phyloP scores from a whole-genome alignment of 2,888 invertebrate genomes.

The Nemoura dubitans region DNA sequence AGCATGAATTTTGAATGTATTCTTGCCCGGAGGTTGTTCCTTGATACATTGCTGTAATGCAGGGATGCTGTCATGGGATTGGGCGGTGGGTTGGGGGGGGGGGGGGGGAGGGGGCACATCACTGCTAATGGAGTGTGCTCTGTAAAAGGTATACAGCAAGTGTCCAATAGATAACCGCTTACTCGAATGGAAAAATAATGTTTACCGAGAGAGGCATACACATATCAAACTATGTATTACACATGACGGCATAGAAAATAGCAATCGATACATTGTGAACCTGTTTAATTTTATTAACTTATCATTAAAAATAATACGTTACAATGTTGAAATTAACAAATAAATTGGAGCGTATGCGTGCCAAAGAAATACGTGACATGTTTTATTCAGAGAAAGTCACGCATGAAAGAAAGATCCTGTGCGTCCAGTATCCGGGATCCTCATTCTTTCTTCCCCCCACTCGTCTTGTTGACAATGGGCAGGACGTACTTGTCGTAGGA shows the following conservation, averaged over 20 bases:
- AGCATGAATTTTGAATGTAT: no score
- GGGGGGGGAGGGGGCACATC: no score
- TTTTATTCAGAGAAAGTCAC: not conserved
- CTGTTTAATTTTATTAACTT: not conserved
- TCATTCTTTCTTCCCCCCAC: slow-evolving; percentile 29
- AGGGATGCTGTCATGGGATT: no score
- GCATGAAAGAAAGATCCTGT: not conserved
- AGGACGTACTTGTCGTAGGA: slow-evolving; percentile 55
- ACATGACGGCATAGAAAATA: not conserved
- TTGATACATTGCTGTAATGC: no score
- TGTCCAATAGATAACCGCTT: no score
- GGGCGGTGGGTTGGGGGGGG: no score
- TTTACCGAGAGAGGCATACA: no score
- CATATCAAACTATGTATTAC: no score
- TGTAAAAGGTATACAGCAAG: no score
- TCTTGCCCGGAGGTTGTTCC: no score
- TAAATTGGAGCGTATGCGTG: not conserved
- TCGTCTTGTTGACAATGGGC: slow-evolving; percentile 42
- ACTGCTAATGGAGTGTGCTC: no score
- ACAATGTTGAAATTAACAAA: not conserved
- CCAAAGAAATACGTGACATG: not conserved
- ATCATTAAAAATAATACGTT: not conserved
- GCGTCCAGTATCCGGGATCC: not conserved
- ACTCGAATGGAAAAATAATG: no score
- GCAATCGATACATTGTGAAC: not conserved